These are phyloP conservation scores for Pseudorhiza aurosa DNA, from an alignment of 30 jellyfish, hydroid and myxozoan species.

Conservation along the genomic window DNA sequence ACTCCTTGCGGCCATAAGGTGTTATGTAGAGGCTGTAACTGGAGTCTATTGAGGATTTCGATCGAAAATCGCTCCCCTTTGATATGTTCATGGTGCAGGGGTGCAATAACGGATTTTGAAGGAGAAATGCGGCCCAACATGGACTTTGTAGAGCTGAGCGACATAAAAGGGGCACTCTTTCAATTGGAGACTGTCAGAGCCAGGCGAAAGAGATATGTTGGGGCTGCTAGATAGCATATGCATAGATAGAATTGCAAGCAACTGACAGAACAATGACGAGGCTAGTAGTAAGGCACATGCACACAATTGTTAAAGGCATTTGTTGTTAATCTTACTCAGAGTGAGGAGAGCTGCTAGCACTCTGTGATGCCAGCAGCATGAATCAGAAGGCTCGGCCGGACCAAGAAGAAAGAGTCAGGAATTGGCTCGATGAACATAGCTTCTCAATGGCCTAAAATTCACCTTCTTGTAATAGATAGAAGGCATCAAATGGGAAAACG, in stretches of 20 bases:
- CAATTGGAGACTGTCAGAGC: conserved; percentile 10
- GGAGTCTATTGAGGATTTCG: conserved; percentile 53
- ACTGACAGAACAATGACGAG: too few relatives aligned
- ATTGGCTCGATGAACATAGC: too few relatives aligned
- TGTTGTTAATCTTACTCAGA: too few relatives aligned
- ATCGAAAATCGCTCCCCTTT: conserved; percentile 47
- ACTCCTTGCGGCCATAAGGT: conserved; percentile 66
- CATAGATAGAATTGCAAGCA: neutral
- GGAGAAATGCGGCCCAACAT: conserved; percentile 64
- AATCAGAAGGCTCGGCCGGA: too few relatives aligned
- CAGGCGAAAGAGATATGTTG: neutral
- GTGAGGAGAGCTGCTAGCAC: too few relatives aligned
- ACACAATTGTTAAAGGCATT: too few relatives aligned
- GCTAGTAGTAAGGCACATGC: too few relatives aligned
- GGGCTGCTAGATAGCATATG: neutral
- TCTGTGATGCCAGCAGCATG: too few relatives aligned
- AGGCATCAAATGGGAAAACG: too few relatives aligned
- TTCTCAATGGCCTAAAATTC: too few relatives aligned
- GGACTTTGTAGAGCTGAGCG: conserved; percentile 28
- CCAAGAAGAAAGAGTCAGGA: too few relatives aligned
- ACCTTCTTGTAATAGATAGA: too few relatives aligned
- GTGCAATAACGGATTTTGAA: conserved; percentile 37
- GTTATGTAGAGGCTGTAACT: conserved; percentile 58
- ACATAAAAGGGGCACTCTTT: conserved; percentile 23
- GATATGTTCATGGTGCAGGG: conserved; percentile 66